These are phyloP conservation scores for Perizoma flavofasciatum DNA, from an alignment of 2,888 invertebrate genomes.

Conservation along the genomic window DNA sequence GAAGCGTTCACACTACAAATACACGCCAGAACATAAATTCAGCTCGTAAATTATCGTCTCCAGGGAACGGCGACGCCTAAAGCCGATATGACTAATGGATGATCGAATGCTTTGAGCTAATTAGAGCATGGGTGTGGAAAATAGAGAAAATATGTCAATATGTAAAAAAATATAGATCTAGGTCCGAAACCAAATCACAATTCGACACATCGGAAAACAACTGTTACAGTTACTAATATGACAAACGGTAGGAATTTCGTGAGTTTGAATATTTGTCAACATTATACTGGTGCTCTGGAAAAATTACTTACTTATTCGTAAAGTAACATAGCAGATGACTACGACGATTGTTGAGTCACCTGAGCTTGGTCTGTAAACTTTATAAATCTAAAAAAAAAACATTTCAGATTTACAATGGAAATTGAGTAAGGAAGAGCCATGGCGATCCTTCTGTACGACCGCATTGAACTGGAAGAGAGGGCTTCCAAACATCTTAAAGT, in stretches of 20 bases:
- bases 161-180: too few species aligned
- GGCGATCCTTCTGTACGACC: conserved; percentile 72
- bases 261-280: too few species aligned
- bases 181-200: too few species aligned
- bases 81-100: conserved; percentile 35
- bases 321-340: too few species aligned
- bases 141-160: not conserved
- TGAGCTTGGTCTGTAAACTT: too few species aligned
- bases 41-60: conserved; percentile 31
- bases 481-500: conserved; percentile 62
- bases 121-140: conserved; percentile 29
- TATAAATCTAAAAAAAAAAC: too few species aligned
- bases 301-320: too few species aligned
- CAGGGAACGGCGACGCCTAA: conserved; percentile 32
- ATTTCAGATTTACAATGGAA: conserved; percentile 54
- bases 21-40: conserved; percentile 28
- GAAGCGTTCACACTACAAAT: conserved; percentile 23
- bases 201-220: too few species aligned
- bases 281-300: too few species aligned
- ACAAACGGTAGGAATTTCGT: too few species aligned
- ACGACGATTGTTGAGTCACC: too few species aligned
- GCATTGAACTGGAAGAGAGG: conserved; percentile 67
- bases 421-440: conserved; percentile 54
- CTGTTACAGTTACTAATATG: too few species aligned
- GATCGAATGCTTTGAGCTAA: conserved; percentile 36